Evolutionary conservation across 1,140 invertebrate species (phyloP).

Genomic region (Stegodyphus mimosarum): DNA sequence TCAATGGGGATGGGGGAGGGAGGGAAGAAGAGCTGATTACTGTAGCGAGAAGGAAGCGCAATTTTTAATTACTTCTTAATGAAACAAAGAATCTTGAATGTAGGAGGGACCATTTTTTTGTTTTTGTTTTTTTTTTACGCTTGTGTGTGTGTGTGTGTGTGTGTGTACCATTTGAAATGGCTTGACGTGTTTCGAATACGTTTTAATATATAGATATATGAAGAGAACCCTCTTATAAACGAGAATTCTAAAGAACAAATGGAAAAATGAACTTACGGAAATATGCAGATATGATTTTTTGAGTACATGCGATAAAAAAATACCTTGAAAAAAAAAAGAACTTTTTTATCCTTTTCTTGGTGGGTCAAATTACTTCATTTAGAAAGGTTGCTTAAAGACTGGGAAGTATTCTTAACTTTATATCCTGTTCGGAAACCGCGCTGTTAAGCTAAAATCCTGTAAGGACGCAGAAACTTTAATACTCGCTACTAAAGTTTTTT

Average conservation of each 20-base stretch:
- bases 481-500: no score
- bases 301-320: background rate
- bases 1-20: conserved; percentile 10
- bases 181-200: conserved; percentile 32
- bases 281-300: conserved; percentile 28
- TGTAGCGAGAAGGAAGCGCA: conserved; percentile 22
- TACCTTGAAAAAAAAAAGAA: background rate
- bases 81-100: conserved; percentile 54
- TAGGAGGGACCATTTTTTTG: conserved; percentile 19
- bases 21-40: conserved; percentile 39
- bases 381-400: background rate
- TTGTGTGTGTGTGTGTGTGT: background rate
- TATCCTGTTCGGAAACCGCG: conserved; percentile 41
- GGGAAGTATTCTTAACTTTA: background rate
- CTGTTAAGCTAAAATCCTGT: no score
- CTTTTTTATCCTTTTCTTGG: background rate
- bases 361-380: conserved; percentile 20
- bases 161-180: background rate
- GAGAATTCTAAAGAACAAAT: conserved; percentile 39
- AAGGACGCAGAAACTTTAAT: no score
- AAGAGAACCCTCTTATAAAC: conserved; percentile 42
- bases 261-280: conserved; percentile 56
- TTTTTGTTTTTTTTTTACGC: background rate
- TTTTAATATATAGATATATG: background rate
- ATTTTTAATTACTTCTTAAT: conserved; percentile 61